These are phyloP conservation scores for Drosophila planitibia DNA, from an alignment of 2,888 invertebrate species.

Conservation along the genomic window DNA sequence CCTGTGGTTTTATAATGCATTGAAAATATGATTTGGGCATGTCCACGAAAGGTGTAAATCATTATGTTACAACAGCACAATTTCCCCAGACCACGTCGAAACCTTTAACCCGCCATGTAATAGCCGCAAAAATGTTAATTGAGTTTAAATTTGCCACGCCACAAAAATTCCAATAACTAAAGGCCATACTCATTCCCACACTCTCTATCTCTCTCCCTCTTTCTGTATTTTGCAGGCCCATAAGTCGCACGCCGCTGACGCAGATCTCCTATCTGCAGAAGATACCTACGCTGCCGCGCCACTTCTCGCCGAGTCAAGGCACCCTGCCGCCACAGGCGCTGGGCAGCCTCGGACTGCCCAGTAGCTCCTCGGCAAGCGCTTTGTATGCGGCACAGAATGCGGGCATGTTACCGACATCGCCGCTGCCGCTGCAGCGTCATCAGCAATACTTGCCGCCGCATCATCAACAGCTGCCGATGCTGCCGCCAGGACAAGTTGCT, in stretches of 20 bases:
- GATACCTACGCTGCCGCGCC: conserved; percentile 84
- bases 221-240: conserved; percentile 75
- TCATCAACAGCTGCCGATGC: conserved; percentile 69
- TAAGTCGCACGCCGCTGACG: conserved; percentile 84
- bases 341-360: conserved; percentile 72
- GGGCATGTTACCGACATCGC: conserved; percentile 83
- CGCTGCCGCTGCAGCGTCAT: conserved; percentile 83
- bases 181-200: conserved; percentile 9
- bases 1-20: conserved; percentile 63
- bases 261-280: conserved; percentile 84
- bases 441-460: conserved; percentile 78
- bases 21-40: conserved; percentile 64
- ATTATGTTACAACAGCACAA: conserved; percentile 31
- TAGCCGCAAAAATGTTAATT: conserved; percentile 75
- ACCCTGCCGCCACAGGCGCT: conserved; percentile 44
- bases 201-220: conserved; percentile 6
- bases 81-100: conserved; percentile 32
- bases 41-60: conserved; percentile 28
- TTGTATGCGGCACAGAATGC: conserved; percentile 78
- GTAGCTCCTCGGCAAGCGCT: conserved; percentile 83
- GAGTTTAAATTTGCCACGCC: conserved; percentile 79
- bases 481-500: conserved; percentile 57
- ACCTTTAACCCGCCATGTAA: conserved; percentile 62
- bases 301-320: conserved; percentile 79
- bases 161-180: conserved; percentile 60